These are phyloP conservation scores for Cydia splendana DNA, from an alignment of 1,140 invertebrate species.

Conservation along the genomic window DNA sequence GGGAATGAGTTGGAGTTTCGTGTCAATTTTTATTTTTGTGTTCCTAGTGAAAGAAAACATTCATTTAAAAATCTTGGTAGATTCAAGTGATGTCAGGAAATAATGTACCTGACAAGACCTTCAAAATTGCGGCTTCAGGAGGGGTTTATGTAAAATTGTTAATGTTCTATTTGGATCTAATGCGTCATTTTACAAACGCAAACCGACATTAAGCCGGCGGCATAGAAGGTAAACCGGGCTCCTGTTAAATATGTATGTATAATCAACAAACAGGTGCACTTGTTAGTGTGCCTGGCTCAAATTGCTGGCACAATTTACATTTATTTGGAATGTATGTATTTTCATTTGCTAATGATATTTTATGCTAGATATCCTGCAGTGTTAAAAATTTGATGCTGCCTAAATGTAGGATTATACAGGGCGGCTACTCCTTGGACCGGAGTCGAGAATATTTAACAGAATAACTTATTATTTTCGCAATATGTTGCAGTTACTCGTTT, in stretches of 20 bases:
- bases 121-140: neutral
- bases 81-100: neutral
- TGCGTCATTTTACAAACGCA: neutral
- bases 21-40: constrained; percentile 66
- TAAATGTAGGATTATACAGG: too few relatives aligned
- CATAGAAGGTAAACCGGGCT: neutral
- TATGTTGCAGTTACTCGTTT: neutral
- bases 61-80: neutral
- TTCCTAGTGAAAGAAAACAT: constrained; percentile 51
- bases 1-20: constrained; percentile 60
- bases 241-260: neutral
- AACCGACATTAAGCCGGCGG: neutral
- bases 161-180: neutral
- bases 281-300: neutral
- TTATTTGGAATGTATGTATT: neutral
- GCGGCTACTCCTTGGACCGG: too few relatives aligned
- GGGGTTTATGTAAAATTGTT: neutral
- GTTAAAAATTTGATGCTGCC: too few relatives aligned
- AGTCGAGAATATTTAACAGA: neutral
- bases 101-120: neutral
- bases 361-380: neutral
- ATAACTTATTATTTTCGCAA: neutral
- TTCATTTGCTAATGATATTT: neutral
- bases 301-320: neutral
- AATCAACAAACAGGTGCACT: neutral